Base-by-base conservation (phyloP, 2,888 invertebrate species). In the Cylloceria caligata region DNA sequence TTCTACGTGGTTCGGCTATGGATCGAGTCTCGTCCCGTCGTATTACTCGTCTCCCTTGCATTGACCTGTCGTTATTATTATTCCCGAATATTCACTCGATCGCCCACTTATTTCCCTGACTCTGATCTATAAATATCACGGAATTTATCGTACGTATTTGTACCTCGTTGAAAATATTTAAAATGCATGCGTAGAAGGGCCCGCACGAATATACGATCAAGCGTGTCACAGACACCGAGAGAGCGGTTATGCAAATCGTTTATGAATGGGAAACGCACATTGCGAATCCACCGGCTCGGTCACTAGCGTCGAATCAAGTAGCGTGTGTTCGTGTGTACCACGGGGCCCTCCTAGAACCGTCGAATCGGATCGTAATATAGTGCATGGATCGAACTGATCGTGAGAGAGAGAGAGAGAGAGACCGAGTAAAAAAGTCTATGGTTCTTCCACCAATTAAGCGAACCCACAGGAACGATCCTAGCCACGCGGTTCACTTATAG, bases 241-340 rank as follows among this genome's bases (percentile, higher is more conserved):
- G 42, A 45, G 19, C 84, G 74, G 79, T 84, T 84, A 84, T 84
- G 84, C 81, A 84, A 84, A 84, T 84, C 64, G 60, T 75, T 84
- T 76, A 81, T 79, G 81, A 84, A 84, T 81, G 79, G 80, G 78
- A 36, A 80, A 80, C 55, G 69, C 65, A 72, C 57, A 60, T 24
- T 21, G 34, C 45, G 39, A 60, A 76, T 65, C 24, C 45, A 72
- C 21, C 34, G 65, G 71, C 75, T 36, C 76, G 65, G 30, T 45
- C 71, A 36, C 60, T 78, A 71, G 74, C 78, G 75, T 79, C 82
- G 82, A 79, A 79, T 75, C 75, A 75, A 57, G 24, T 68, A 45
- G 55, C 39, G 55, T 65, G 21, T 52, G 45, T 42, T 34, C 7
- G n/a, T 39, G 16, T 60, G 21, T 62, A n/a, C 45, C 39, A 42